Conservation (phyloP, 2,113 vertebrate genomes). For the Oreochromis spilurus region DNA sequence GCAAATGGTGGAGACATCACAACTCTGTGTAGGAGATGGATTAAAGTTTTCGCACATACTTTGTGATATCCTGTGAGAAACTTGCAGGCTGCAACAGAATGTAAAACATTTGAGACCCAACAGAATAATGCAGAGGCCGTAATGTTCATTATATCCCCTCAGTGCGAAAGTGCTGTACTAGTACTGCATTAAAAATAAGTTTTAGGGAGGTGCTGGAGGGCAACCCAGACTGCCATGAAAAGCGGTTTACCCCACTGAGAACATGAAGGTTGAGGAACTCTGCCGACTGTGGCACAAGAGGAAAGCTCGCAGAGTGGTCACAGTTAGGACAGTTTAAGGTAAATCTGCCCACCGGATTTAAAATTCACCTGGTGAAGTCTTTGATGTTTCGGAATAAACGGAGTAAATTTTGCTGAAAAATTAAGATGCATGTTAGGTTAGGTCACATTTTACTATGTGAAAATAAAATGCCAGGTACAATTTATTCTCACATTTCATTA, state of each 20-base stretch:
- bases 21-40: conserved; percentile 9
- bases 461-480: not conserved
- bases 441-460: not conserved
- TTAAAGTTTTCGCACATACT: conserved; percentile 9
- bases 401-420: not conserved
- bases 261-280: not conserved
- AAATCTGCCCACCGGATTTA: not conserved
- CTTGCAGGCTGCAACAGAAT: conserved; percentile 3
- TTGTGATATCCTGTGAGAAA: conserved; percentile 17
- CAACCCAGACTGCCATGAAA: not conserved
- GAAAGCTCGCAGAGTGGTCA: not conserved
- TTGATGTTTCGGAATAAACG: not conserved
- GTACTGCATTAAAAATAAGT: not conserved
- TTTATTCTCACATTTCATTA: not conserved
- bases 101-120: not conserved
- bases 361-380: not conserved
- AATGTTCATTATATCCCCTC: not conserved
- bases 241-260: not conserved
- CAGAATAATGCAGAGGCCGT: not conserved
- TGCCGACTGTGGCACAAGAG: not conserved
- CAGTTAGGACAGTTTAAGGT: not conserved
- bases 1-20: not conserved
- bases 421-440: not conserved
- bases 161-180: not conserved
- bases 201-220: not conserved